These are phyloP conservation scores for Agapornis roseicollis DNA, from an alignment of 2,113 vertebrate genomes.

Conservation along the genomic window DNA sequence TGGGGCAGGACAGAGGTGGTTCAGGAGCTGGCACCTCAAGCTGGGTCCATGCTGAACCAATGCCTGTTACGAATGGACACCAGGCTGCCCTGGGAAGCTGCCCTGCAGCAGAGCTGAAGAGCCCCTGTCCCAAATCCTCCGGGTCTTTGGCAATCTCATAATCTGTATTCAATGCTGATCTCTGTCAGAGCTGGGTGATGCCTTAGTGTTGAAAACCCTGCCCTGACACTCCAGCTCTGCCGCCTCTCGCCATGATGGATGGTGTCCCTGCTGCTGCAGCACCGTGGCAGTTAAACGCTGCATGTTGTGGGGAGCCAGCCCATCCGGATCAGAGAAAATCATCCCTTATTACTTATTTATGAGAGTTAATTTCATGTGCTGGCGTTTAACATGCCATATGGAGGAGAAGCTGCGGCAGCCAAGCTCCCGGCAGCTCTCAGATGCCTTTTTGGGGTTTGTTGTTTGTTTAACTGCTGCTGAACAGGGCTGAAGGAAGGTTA, in stretches of 20 bases:
- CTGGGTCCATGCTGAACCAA: accelerated
- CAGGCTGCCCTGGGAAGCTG: neutral
- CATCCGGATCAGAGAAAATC: neutral
- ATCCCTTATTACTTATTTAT: conserved; percentile 43
- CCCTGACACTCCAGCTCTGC: neutral
- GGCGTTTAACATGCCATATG: conserved; percentile 23
- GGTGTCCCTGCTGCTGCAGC: neutral
- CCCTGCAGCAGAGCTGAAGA: neutral
- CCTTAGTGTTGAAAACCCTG: neutral
- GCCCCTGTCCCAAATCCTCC: neutral
- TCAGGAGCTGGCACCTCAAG: neutral
- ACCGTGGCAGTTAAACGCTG: neutral
- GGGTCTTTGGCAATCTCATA: neutral
- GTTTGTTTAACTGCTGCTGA: neutral
- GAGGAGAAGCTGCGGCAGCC: conserved; percentile 10
- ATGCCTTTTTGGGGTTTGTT: neutral
- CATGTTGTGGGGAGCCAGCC: neutral
- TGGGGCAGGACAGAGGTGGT: neutral
- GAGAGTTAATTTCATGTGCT: conserved; percentile 43
- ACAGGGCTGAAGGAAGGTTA: neutral
- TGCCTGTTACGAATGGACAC: accelerated
- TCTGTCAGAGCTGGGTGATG: neutral
- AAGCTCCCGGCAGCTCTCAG: conserved; percentile 22
- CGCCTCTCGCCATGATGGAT: neutral
- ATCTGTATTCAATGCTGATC: neutral